These are phyloP conservation scores for Chrysomela aeneicollis DNA, from an alignment of 2,888 invertebrate species.

Conservation along the genomic window DNA sequence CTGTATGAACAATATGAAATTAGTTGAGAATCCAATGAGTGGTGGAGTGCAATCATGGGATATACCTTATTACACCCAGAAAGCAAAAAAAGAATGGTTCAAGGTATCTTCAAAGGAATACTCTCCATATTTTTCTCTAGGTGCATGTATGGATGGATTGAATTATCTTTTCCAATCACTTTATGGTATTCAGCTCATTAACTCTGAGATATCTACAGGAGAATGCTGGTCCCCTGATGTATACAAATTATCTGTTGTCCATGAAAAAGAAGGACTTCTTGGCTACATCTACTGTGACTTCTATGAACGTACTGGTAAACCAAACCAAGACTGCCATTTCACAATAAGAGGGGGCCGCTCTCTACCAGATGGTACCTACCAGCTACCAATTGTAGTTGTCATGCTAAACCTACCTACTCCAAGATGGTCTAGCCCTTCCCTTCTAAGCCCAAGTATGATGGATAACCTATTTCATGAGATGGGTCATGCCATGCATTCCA, in stretches of 20 bases:
- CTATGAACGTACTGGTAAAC: conserved; percentile 89
- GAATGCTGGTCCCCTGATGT: conserved; percentile 80
- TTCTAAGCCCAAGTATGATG: conserved; percentile 84
- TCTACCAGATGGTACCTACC: conserved; percentile 81
- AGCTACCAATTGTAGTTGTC: conserved; percentile 91
- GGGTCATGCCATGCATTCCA: conserved; percentile 99
- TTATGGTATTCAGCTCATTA: conserved; percentile 81
- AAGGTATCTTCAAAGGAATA: conserved; percentile 77
- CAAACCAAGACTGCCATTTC: conserved; percentile 98
- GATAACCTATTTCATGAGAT: conserved; percentile 99
- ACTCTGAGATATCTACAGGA: conserved; percentile 75
- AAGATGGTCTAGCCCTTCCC: conserved; percentile 76
- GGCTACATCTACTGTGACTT: conserved; percentile 85
- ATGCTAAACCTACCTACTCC: conserved; percentile 88
- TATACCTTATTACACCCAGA: conserved; percentile 82
- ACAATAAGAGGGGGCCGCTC: conserved; percentile 94
- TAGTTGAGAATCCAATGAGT: conserved; percentile 48
- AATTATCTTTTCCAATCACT: conserved; percentile 84
- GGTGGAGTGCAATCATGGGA: conserved; percentile 78
- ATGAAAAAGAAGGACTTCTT: conserved; percentile 80
- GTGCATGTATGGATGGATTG: conserved; percentile 97
- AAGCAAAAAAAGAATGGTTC: conserved; percentile 75
- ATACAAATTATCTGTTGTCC: conserved; percentile 90
- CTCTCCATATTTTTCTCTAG: conserved; percentile 88
- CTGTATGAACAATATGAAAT: conserved; percentile 79